Evolutionary conservation across 2,113 vertebrate genomes (phyloP).

Genomic region (Picathartes gymnocephalus): DNA sequence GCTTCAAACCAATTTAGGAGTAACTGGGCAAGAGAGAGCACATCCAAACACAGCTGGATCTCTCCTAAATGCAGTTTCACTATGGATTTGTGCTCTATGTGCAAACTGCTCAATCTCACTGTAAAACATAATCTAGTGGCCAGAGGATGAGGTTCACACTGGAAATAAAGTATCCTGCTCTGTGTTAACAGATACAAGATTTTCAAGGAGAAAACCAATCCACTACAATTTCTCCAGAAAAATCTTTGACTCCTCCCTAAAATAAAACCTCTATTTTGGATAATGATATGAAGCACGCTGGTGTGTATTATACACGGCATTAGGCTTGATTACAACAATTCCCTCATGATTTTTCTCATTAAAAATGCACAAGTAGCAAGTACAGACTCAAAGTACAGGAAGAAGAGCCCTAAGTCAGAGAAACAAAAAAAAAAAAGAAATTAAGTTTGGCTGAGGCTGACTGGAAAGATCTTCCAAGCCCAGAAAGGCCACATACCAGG

Average conservation of each 20-base stretch:
- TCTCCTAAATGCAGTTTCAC: background rate
- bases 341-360: background rate
- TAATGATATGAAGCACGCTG: background rate
- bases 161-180: background rate
- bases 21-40: background rate
- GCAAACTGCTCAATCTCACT: background rate
- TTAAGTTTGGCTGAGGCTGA: background rate
- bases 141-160: background rate
- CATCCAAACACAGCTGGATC: background rate
- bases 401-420: background rate
- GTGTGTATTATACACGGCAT: background rate
- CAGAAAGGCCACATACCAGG: background rate
- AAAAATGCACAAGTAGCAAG: background rate
- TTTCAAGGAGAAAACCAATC: background rate
- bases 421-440: background rate
- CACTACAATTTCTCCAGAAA: background rate
- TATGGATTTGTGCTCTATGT: background rate
- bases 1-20: background rate
- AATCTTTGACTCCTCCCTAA: background rate
- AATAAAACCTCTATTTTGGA: background rate
- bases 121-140: background rate
- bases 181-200: background rate
- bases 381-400: background rate
- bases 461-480: background rate
- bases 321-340: background rate